phyloP scores from a whole-genome alignment of 2,113 vertebrate genomes.

The Oophaga pumilio region DNA sequence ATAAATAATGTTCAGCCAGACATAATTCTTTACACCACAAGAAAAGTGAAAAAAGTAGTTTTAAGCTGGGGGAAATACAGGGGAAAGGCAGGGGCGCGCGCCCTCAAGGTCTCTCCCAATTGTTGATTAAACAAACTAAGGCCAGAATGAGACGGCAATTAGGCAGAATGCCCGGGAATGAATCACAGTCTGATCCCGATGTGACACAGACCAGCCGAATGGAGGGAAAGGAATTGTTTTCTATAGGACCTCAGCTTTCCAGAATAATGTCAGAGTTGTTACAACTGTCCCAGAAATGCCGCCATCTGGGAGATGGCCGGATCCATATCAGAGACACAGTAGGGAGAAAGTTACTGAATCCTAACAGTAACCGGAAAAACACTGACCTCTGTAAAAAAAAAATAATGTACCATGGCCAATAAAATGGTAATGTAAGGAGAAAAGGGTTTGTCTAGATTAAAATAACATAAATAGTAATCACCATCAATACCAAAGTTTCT shows the following conservation, averaged over 20 bases:
- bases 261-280: not conserved
- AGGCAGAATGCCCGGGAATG: conserved; percentile 40
- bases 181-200: conserved; percentile 26
- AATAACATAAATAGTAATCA: too few relatives aligned
- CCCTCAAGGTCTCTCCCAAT: conserved; percentile 28
- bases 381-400: too few relatives aligned
- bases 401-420: too few relatives aligned
- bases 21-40: not conserved
- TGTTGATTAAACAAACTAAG: conserved; percentile 52
- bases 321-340: not conserved
- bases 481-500: too few relatives aligned
- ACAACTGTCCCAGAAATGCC: conserved; percentile 8
- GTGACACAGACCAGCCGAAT: conserved; percentile 24
- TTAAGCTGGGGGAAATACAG: not conserved
- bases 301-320: not conserved
- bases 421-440: too few relatives aligned
- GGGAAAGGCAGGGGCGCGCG: not conserved
- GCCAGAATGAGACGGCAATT: conserved; percentile 48
- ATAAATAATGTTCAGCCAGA: not conserved
- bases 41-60: not conserved
- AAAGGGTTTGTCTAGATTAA: too few relatives aligned
- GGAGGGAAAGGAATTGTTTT: not conserved
- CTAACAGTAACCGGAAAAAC: not conserved
- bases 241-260: not conserved
- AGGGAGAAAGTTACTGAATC: not conserved